A percentile compares a stretch with the other conserved stretches of the same genome.
Evolutionary conservation across 1,140 invertebrate species (phyloP).

Genomic region (Sinella curviseta): DNA sequence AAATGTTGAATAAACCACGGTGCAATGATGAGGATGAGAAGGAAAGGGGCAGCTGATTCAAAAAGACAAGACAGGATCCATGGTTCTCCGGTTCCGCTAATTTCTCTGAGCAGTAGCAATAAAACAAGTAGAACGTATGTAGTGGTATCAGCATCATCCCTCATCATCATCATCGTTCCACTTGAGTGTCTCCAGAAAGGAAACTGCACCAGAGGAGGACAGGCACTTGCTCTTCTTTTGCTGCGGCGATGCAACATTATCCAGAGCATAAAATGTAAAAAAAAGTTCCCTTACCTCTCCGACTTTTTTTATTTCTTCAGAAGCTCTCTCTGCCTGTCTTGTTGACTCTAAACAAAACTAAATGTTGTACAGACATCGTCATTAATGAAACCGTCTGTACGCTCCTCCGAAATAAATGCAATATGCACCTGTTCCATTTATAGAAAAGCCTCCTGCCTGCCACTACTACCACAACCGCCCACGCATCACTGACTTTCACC

Average conservation of each 20-base stretch:
- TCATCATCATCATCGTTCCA: conserved; percentile 12
- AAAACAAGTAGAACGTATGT: too few species aligned
- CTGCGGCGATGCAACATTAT: conserved; percentile 8
- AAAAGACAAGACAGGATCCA: conserved; percentile 24
- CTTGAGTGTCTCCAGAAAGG: conserved; percentile 20
- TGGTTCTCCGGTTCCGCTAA: conserved; percentile 25
- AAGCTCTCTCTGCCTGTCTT: too few species aligned
- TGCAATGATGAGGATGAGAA: background rate
- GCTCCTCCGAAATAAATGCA: background rate
- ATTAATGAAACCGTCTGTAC: too few species aligned
- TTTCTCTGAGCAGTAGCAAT: background rate
- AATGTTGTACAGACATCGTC: too few species aligned
- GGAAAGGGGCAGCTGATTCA: conserved; percentile 12
- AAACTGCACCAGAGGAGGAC: background rate
- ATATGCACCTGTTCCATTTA: conserved; percentile 20
- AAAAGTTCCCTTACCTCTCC: conserved; percentile 18
- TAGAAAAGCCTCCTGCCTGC: background rate
- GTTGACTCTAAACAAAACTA: too few species aligned
- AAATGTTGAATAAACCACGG: too few species aligned
- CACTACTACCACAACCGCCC: background rate
- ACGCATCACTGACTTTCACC: conserved; percentile 25
- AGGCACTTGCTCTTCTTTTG: background rate
- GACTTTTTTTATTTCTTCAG: background rate
- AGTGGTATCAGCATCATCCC: too few species aligned
- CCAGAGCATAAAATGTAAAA: conserved; percentile 12